Evolutionary conservation across 2,113 vertebrate species (phyloP), one percentile per base, ranked within the genome.

Genomic region (Microtus oregoni): DNA sequence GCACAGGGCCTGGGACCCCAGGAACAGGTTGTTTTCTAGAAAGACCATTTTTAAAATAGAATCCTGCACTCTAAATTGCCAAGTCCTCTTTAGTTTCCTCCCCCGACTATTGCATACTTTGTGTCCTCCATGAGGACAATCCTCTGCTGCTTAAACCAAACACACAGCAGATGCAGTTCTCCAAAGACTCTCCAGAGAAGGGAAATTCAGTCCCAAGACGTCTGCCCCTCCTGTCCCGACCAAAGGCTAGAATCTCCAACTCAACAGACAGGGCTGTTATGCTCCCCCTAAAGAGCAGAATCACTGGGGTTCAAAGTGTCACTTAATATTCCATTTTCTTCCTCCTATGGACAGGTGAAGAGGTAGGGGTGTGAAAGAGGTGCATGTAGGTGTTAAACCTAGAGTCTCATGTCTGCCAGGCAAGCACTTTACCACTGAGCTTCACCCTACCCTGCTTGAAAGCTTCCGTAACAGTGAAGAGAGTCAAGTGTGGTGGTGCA

Each of bases 61-160:
- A 67, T 47, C 22, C 19, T 63, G 24, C 73, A 8, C 61, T 32
- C 58, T 20, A 68, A 67, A 1, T 44, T 41, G 70, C 20, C 85
- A 95, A 70, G 77, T 26, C 50, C 30, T 32, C 55, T 58, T 47
- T 47, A 14, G 72, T 67, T 65, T 86, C 73, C 91, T 0, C 0
- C n/a, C 79, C 38, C 30, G 14, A 7, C 24, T 68, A 68, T 65
- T 2, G 20, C 6, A 2, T 20, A n/a, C 11, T 76, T 28, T 78
- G 32, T 1, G 0, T 44, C 8, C 4, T 63, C 86, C 32, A 1
- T 0, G 0, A 91, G 76, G 63, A 52, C 12, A 11, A 24, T 19
- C 30, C 38, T 19, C 90, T n/a, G 2, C 58, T 38, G 50, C 11
- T 61, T 44, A 44, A 3, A 12, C 47, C 72, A 78, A 63, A 5